Percentiles rank a stretch among this genome's conserved stretches.
phyloP scores from a whole-genome alignment of 2,888 invertebrate genomes.

The Heteromurus nitidus region DNA sequence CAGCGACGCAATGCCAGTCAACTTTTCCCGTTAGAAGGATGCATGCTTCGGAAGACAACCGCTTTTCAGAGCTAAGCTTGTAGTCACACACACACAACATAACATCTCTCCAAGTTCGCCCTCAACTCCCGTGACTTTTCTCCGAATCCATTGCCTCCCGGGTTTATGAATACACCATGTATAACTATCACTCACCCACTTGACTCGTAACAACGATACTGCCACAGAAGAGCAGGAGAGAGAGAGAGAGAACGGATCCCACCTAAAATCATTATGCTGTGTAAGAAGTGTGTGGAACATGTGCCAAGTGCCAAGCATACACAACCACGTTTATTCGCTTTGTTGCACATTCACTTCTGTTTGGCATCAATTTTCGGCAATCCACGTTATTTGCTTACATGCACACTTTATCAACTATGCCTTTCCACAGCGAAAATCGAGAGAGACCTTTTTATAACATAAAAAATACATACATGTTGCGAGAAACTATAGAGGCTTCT shows the following conservation, averaged over 20 bases:
- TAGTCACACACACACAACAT: conserved; percentile 14
- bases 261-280: conserved; percentile 6
- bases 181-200: neutral
- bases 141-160: conserved; percentile 35
- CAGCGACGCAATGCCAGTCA: conserved; percentile 24
- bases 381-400: conserved; percentile 12
- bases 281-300: neutral
- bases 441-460: neutral
- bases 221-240: too few relatives aligned
- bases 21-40: conserved; percentile 25
- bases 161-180: conserved; percentile 9
- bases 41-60: conserved; percentile 30
- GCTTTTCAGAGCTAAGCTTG: conserved; percentile 30
- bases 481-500: too few relatives aligned
- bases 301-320: conserved; percentile 30
- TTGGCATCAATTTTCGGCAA: conserved; percentile 42
- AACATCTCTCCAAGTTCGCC: neutral
- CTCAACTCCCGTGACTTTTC: conserved; percentile 37
- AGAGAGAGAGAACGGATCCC: too few relatives aligned
- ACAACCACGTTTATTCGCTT: conserved; percentile 42
- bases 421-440: neutral
- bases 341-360: conserved; percentile 43
- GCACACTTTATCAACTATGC: neutral
- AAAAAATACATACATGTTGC: conserved; percentile 1
- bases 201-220: neutral